phyloP scores from a whole-genome alignment of 2,888 invertebrate genomes.

The Brenthis daphne region DNA sequence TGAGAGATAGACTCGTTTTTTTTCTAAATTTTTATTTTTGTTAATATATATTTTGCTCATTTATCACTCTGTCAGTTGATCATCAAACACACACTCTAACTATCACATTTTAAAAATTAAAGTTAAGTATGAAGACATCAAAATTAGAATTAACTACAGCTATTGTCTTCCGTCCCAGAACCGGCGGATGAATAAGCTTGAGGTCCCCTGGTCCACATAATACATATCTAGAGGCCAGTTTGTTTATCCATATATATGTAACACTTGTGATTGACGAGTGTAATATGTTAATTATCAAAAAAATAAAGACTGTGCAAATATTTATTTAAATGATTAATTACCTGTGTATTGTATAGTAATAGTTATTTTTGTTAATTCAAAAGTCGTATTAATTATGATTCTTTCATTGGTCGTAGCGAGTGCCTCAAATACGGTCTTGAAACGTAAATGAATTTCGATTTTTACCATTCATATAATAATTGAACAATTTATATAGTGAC shows the following conservation, averaged over 20 bases:
- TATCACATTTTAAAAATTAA: no score
- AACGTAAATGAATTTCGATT: no score
- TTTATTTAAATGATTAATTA: conserved; percentile 21
- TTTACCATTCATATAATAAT: no score
- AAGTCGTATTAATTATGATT: not conserved
- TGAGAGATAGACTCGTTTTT: no score
- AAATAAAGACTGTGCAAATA: conserved; percentile 19
- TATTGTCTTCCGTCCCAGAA: not conserved
- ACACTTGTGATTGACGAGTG: conserved; percentile 25
- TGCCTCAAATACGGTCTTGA: no score
- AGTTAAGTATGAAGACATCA: not conserved
- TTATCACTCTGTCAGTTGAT: no score
- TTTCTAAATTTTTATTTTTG: no score
- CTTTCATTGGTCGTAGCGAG: no score
- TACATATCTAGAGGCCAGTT: conserved; percentile 56
- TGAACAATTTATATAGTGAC: no score
- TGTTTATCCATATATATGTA: conserved; percentile 52
- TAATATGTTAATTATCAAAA: conserved; percentile 36
- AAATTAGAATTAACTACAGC: no score
- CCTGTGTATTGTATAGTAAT: conserved; percentile 7
- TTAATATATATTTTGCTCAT: no score
- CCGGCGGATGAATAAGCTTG: not conserved
- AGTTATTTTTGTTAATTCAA: not conserved
- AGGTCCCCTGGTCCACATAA: conserved; percentile 3
- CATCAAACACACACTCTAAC: no score